Conservation (phyloP, 2,888 invertebrate genomes). For the Cremastinae sp. region DNA sequence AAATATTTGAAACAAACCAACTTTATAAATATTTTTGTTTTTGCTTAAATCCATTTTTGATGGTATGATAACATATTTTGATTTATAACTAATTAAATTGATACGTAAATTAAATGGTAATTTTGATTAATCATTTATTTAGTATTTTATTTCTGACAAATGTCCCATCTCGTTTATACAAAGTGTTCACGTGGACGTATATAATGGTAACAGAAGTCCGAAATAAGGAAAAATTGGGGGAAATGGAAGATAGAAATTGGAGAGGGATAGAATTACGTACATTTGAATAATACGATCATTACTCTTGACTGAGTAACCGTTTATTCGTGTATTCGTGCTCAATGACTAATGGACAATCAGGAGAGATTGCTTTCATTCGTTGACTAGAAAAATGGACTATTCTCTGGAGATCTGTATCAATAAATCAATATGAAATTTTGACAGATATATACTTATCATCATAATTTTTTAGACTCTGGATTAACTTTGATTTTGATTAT, state of each 20-base stretch:
- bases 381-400: conserved; percentile 7
- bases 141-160: not conserved
- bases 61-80: too few relatives aligned
- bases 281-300: conserved; percentile 71
- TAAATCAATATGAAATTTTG: too few relatives aligned
- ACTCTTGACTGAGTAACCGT: conserved; percentile 62
- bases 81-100: too few relatives aligned
- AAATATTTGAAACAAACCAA: too few relatives aligned
- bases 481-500: too few relatives aligned
- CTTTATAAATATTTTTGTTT: too few relatives aligned
- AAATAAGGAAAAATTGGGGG: conserved; percentile 3
- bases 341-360: conserved; percentile 52
- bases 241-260: conserved; percentile 54
- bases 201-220: not conserved
- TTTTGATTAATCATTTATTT: too few relatives aligned
- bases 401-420: conserved; percentile 8
- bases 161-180: not conserved
- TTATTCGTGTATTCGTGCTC: conserved; percentile 33
- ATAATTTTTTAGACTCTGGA: too few relatives aligned
- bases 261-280: conserved; percentile 54
- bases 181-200: not conserved
- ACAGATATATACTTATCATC: too few relatives aligned
- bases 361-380: conserved; percentile 24
- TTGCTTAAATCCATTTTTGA: too few relatives aligned
- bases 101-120: too few relatives aligned